Evolutionary conservation across 2,888 invertebrate genomes (phyloP), one percentile per base, ranked within the genome.

Genomic region (Pycnomerus fuliginosus): DNA sequence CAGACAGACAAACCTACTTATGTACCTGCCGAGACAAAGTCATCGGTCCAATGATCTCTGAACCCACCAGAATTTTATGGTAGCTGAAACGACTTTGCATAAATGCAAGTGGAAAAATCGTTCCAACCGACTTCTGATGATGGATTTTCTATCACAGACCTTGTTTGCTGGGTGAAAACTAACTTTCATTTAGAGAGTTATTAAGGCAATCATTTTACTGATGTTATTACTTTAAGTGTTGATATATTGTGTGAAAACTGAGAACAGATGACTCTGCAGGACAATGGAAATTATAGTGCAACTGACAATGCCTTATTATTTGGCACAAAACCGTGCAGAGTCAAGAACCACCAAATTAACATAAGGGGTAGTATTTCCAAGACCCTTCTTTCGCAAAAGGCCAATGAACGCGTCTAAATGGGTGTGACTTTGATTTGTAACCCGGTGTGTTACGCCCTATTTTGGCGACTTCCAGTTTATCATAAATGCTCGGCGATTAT

Each of bases 1-100:
- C 37, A 41, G 42, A 37, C 41, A 37, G 41, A 43, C 50, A 49
- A 37, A 39, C 44, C 42, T 42, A 50, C 50, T 15, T 36, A 24
- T n/a, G 39, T 41, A 57, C 58, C 57, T 57, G 56, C 40, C 55
- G 53, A 54, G 61, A 58, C 61, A 61, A 61, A 56, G 61, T 61
- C 61, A 61, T 45, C 50, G 52, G 61, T 52, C 42, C 60, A 48
- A 47, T 47, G 52, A 58, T 58, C 60, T 37, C 32, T 7, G 11
- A 4, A 16, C 8, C 16, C 17, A 13, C 13, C 15, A 20, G 17
- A 31, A 31, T 11, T 10, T n/a, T 16, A 28, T 22, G 34, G 14
- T 40, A 25, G 35, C 29, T 20, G 16, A 42, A 42, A 42, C 42
- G 30, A 10, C 28, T 22, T 12, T 20, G 15, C 34, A 15, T 27